Conservation (phyloP, 2,888 invertebrate genomes). For the Lottia gigantea region DNA sequence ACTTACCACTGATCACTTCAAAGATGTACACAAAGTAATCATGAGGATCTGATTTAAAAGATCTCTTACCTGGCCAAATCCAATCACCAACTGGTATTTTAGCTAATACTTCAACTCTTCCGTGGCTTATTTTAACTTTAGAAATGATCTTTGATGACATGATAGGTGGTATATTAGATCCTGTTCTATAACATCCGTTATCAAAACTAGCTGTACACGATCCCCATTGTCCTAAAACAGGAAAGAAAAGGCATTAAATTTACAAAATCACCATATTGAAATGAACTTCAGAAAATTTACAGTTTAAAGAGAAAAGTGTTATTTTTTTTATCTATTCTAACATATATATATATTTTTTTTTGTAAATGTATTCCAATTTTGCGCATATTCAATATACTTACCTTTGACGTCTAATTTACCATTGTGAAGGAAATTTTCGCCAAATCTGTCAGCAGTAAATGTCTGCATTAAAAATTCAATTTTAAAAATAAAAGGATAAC, state of each 20-base stretch:
- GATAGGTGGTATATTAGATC: conserved; percentile 73
- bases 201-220: conserved; percentile 13
- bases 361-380: no score
- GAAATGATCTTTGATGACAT: conserved; percentile 77
- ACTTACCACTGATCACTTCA: no score
- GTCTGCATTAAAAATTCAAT: conserved; percentile 49
- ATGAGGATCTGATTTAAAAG: no score
- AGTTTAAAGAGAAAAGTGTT: no score
- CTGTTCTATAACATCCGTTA: conserved; percentile 12
- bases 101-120: conserved; percentile 75
- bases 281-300: no score
- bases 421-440: conserved; percentile 69
- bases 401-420: conserved; percentile 67
- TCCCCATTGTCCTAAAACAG: conserved; percentile 4
- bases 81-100: conserved; percentile 79
- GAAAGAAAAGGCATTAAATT: no score
- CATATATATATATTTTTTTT: no score
- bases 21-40: no score
- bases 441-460: conserved; percentile 52
- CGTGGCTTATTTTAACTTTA: conserved; percentile 76
- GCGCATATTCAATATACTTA: conserved; percentile 18
- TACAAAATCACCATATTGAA: no score
- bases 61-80: conserved; percentile 75
- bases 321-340: no score
- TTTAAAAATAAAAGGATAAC: no score